Evolutionary conservation across 2,888 invertebrate genomes (phyloP).

Genomic region (Aproaerema taeniolella): DNA sequence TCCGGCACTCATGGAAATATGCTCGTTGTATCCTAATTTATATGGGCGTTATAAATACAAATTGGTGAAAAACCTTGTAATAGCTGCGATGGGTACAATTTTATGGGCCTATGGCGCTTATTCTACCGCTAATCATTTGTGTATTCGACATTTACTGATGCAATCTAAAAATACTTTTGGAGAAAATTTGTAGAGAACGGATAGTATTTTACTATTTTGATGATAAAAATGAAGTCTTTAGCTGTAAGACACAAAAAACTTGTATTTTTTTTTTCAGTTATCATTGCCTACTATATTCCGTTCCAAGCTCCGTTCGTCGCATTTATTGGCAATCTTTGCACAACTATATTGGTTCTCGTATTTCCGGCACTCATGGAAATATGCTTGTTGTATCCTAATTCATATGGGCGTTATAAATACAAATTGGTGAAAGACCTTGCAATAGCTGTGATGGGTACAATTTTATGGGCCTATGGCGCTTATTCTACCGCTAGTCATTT

Average conservation of each 20-base stretch:
- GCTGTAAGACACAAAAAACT: background rate
- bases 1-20: slow-evolving; percentile 51
- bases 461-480: slow-evolving; percentile 31
- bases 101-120: slow-evolving; percentile 32
- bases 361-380: slow-evolving; percentile 56
- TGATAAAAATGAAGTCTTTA: background rate
- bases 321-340: slow-evolving; percentile 51
- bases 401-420: slow-evolving; percentile 35
- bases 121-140: no score
- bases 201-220: no score
- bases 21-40: slow-evolving; percentile 39
- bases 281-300: slow-evolving; percentile 40
- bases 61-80: slow-evolving; percentile 35
- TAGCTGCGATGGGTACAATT: slow-evolving; percentile 33
- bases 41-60: slow-evolving; percentile 35
- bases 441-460: slow-evolving; percentile 34
- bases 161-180: no score
- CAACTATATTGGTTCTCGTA: slow-evolving; percentile 40
- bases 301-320: slow-evolving; percentile 54
- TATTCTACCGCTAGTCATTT: no score
- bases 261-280: background rate
- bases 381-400: slow-evolving; percentile 39
- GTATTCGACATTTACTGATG: no score
- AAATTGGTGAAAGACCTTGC: slow-evolving; percentile 36
- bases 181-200: no score